phyloP scores from a whole-genome alignment of 2,113 vertebrate species.

The Pygathrix nemaeus region DNA sequence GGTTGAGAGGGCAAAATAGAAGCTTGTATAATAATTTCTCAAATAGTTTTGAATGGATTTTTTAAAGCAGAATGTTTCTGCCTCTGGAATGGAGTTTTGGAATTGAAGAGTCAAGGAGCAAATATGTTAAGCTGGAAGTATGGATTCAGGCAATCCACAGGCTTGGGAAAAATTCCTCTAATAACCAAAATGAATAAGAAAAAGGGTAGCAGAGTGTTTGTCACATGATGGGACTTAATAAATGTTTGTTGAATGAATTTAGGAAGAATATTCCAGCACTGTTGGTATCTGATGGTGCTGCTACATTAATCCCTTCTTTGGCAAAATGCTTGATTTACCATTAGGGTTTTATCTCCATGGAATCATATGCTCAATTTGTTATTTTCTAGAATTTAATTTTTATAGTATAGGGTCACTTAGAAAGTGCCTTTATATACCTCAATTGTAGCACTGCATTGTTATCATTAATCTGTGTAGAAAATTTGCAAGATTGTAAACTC shows the following conservation, averaged over 20 bases:
- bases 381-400: not conserved
- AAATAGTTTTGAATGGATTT: slow-evolving; percentile 19
- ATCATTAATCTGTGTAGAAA: not conserved
- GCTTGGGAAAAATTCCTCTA: not conserved
- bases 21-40: not conserved
- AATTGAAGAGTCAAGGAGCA: not conserved
- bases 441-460: not conserved
- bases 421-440: not conserved
- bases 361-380: not conserved
- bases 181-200: not conserved
- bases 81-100: not conserved
- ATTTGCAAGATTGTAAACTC: not conserved
- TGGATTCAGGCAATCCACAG: not conserved
- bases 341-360: not conserved
- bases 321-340: not conserved
- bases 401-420: not conserved
- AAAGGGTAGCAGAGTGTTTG: not conserved
- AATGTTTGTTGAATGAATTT: not conserved
- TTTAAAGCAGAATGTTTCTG: not conserved
- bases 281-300: not conserved
- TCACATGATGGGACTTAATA: not conserved
- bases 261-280: not conserved
- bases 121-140: not conserved
- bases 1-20: not conserved
- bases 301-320: not conserved